A percentile compares a stretch with the other conserved stretches of the same genome.
phyloP scores from a whole-genome alignment of 2,113 vertebrate species.

The Riparia riparia region DNA sequence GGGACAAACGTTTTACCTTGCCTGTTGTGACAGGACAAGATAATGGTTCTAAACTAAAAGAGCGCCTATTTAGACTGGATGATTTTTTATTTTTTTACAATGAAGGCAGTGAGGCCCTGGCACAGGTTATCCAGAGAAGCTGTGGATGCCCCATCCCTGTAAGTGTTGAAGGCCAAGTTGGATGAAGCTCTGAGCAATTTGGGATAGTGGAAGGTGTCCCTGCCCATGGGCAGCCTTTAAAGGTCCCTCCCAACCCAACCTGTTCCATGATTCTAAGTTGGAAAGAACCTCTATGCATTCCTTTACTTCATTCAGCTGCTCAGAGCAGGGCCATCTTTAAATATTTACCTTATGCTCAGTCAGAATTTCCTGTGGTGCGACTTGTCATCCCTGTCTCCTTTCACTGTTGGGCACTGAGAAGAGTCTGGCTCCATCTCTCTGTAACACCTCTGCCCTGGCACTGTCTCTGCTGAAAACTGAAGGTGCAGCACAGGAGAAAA shows the following conservation, averaged over 20 bases:
- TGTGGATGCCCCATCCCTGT: background rate
- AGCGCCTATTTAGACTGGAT: background rate
- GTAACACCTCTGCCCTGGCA: background rate
- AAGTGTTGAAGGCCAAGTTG: background rate
- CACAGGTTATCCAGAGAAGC: background rate
- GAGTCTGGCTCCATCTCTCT: background rate
- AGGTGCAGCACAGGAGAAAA: background rate
- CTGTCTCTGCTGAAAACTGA: background rate
- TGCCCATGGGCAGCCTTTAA: background rate
- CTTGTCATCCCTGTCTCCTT: background rate
- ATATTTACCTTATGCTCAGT: background rate
- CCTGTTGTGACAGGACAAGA: background rate
- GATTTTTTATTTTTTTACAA: background rate
- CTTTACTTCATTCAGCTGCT: background rate
- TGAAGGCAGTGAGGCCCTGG: background rate
- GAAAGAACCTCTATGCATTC: background rate
- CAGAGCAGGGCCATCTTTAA: background rate
- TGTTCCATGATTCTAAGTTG: background rate
- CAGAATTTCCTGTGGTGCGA: background rate
- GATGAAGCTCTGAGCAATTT: fast-evolving
- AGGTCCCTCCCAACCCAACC: background rate
- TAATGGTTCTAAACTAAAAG: background rate
- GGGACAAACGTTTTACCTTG: background rate
- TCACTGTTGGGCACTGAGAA: background rate
- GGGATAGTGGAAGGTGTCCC: background rate